A percentile compares a stretch with the other conserved stretches of the same genome.
Evolutionary conservation across 2,888 invertebrate genomes (phyloP).

Genomic region (Cerastoderma edule): DNA sequence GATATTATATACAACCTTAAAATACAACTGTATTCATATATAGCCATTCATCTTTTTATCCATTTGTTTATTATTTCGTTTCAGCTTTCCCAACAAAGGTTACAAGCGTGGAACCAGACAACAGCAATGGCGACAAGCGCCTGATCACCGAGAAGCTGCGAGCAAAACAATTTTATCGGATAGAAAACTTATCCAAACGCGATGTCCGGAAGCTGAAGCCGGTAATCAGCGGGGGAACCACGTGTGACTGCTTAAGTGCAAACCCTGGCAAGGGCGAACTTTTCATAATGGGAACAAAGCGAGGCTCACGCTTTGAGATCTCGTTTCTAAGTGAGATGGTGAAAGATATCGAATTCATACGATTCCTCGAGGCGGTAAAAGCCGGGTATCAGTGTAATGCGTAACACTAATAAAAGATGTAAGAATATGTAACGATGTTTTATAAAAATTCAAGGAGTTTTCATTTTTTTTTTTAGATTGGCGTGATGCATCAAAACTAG

Average conservation of each 20-base stretch:
- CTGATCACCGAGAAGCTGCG: conserved; percentile 41
- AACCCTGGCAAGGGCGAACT: conserved; percentile 35
- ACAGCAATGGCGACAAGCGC: conserved; percentile 52
- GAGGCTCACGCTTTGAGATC: conserved; percentile 46
- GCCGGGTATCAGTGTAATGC: conserved; percentile 43
- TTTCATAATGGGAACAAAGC: conserved; percentile 55
- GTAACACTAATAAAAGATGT: no score
- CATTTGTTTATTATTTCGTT: no score
- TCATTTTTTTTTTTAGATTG: no score
- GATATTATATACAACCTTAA: no score
- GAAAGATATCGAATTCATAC: conserved; percentile 54
- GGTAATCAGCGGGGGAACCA: conserved; percentile 57
- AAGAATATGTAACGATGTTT: no score
- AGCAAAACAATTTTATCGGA: conserved; percentile 38
- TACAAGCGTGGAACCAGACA: conserved; percentile 41
- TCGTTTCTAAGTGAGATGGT: conserved; percentile 46
- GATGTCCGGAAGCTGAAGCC: conserved; percentile 53
- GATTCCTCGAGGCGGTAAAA: conserved; percentile 40
- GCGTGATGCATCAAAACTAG: no score
- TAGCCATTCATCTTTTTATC: no score
- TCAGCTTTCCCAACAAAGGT: conserved; percentile 41
- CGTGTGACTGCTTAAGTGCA: conserved; percentile 54
- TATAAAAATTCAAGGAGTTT: no score
- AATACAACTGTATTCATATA: no score
- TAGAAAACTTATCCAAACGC: conserved; percentile 42